Conservation (phyloP, 2,888 invertebrate species). For the Itoplectis maculator region DNA sequence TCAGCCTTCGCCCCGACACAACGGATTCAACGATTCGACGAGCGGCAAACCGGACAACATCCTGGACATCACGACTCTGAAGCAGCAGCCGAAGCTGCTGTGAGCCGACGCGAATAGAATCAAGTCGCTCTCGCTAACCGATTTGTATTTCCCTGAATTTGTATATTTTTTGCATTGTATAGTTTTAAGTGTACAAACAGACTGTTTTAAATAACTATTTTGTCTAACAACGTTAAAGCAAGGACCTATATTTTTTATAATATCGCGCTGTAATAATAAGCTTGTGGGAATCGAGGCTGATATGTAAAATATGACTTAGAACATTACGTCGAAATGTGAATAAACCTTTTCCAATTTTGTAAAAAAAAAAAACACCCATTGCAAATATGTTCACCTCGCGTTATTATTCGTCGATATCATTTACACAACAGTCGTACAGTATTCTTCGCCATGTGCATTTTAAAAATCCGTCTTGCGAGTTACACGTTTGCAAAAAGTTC, state of each 20-base stretch:
- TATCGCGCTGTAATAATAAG: background rate
- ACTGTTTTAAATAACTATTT: background rate
- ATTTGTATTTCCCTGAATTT: background rate
- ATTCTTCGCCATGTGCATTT: too few relatives aligned
- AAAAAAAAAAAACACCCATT: too few relatives aligned
- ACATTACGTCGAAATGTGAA: background rate
- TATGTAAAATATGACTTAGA: background rate
- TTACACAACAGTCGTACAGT: too few relatives aligned
- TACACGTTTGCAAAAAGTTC: too few relatives aligned
- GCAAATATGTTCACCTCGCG: too few relatives aligned
- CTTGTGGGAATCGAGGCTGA: background rate
- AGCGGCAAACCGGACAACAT: slow-evolving; percentile 52
- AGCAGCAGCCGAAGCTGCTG: slow-evolving; percentile 62
- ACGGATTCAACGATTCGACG: slow-evolving; percentile 25
- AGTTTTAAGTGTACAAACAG: slow-evolving; percentile 1
- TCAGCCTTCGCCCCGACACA: slow-evolving; percentile 29
- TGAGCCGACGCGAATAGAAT: background rate
- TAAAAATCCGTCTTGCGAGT: too few relatives aligned
- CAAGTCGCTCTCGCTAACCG: too few relatives aligned
- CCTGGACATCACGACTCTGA: slow-evolving; percentile 62
- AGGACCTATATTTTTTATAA: background rate
- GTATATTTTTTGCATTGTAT: slow-evolving; percentile 23
- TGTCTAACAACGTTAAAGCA: background rate
- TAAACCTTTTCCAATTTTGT: slow-evolving; percentile 4
- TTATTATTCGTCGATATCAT: too few relatives aligned